Evolutionary conservation across 2,888 invertebrate species (phyloP), one percentile per base, ranked within the genome.

Genomic region (Melangyna quadrimaculata): DNA sequence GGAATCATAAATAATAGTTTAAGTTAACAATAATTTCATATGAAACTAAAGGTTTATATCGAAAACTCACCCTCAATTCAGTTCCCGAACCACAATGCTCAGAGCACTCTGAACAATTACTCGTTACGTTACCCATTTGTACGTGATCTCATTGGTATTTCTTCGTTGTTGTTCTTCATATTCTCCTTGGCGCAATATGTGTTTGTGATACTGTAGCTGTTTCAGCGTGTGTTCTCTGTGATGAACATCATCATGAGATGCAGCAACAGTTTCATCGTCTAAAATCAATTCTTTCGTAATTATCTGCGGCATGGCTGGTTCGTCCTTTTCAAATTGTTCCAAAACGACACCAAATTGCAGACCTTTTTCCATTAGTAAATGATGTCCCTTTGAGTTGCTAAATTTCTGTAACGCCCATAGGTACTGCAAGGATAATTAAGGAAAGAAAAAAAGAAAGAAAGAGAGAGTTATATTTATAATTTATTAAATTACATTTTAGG

Each of bases 101-200:
- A 1, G 96, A 96, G 90, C 98, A 98, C 14, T 94, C 94, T 0
- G 97, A 96, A 98, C 98, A 98, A 10, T 96, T 95, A 0, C 96
- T 95, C n/a, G 12, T 95, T 94, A 90, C n/a, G n/a, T n/a, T n/a
- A 94, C 93, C 97, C 97, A 98, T 88, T 95, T 95, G 90, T 96
- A 97, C 88, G 94, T 93, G 87, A 95, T 89, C 89, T 93, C 92
- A 84, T 91, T 91, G 86, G 92, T 88, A 65, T 90, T 90, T 12
- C 61, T 86, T 17, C 17, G 67, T 7, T 69, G 69, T 2, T 77
- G 55, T 27, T 75, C 57, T 27, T 61, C 73, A 43, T 71, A 67
- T 57, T n/a, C 65, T 35, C 43, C 87, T 63, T 73, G 78, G 22
- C 72, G 83, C 17, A 65, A 59, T 55, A 77, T 59, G n/a, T 35